These are phyloP conservation scores for Parotocinclus haroldoi DNA, from an alignment of 2,797 vertebrate genomes.

Conservation along the genomic window DNA sequence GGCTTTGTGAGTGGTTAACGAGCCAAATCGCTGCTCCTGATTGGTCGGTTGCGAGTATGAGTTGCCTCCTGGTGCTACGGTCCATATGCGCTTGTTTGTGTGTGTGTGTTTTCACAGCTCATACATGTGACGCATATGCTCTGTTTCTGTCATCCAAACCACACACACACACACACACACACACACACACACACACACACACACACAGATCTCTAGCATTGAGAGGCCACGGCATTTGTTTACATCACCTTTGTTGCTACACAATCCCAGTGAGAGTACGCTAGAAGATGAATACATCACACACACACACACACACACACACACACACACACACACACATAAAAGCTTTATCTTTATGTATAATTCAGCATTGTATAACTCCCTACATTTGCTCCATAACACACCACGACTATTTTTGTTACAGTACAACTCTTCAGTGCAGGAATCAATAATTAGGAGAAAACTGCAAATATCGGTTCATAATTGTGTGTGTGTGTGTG, in stretches of 20 bases:
- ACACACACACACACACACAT: conserved; percentile 7
- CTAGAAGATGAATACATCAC: neutral
- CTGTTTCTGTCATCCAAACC: too few species aligned
- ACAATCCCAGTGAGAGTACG: neutral
- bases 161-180: too few species aligned
- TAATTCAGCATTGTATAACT: too few species aligned
- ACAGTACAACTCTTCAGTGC: too few species aligned
- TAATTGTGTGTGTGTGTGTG: too few species aligned
- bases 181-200: conserved; percentile 5
- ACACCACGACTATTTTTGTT: too few species aligned
- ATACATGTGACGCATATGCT: too few species aligned
- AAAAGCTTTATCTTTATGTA: conserved; percentile 3
- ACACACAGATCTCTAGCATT: neutral
- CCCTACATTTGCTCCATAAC: too few species aligned
- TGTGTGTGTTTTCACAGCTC: conserved; percentile 51
- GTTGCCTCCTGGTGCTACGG: conserved; percentile 36
- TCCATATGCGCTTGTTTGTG: conserved; percentile 54
- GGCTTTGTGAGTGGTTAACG: conserved; percentile 7
- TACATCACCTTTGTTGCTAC: neutral
- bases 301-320: neutral
- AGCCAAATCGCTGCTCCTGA: conserved; percentile 11
- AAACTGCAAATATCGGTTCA: too few species aligned
- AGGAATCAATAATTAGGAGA: too few species aligned
- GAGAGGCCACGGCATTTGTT: neutral
- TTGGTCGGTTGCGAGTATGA: conserved; percentile 55